Conservation (phyloP, 92 coral and sea anemone genomes). For the Galaxea fascicularis region DNA sequence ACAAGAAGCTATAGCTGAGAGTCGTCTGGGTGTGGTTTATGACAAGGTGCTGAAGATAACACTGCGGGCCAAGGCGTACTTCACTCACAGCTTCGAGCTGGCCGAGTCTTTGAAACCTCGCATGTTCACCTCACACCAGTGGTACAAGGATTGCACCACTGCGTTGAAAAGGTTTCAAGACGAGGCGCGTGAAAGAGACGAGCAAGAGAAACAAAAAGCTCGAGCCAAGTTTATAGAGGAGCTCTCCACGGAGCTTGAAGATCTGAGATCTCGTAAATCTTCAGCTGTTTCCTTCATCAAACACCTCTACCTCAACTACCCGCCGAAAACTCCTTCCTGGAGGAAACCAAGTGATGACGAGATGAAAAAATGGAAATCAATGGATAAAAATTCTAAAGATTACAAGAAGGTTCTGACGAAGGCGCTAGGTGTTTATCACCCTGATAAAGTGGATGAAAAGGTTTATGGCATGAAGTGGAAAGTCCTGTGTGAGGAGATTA, state of each 20-base stretch:
- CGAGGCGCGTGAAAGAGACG: slow-evolving; percentile 72
- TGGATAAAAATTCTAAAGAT: not conserved
- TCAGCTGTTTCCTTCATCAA: slow-evolving; percentile 52
- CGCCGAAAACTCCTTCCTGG: slow-evolving; percentile 74
- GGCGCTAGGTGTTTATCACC: slow-evolving; percentile 78
- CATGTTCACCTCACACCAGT: slow-evolving; percentile 67
- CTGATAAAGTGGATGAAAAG: slow-evolving; percentile 75
- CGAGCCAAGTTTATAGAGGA: slow-evolving; percentile 62
- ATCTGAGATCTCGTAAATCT: slow-evolving; percentile 57
- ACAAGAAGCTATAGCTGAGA: slow-evolving; percentile 91
- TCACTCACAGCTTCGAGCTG: slow-evolving; percentile 77
- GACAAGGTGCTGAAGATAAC: slow-evolving; percentile 81
- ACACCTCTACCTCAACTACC: slow-evolving; percentile 71
- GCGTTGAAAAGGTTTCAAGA: slow-evolving; percentile 75
- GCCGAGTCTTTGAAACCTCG: slow-evolving; percentile 93
- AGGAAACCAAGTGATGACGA: slow-evolving; percentile 64
- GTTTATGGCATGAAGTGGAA: slow-evolving; percentile 88
- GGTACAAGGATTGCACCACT: slow-evolving; percentile 78
- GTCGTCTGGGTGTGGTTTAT: slow-evolving; percentile 83
- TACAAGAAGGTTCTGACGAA: slow-evolving; percentile 60
- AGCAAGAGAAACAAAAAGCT: slow-evolving; percentile 57
- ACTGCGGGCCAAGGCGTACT: slow-evolving; percentile 81
- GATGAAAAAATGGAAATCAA: slow-evolving; percentile 29
- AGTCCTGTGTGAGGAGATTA: slow-evolving; percentile 82
- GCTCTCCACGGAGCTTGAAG: slow-evolving; percentile 70